These are phyloP conservation scores for Troilus luridus DNA, from an alignment of 2,888 invertebrate species.

Conservation along the genomic window DNA sequence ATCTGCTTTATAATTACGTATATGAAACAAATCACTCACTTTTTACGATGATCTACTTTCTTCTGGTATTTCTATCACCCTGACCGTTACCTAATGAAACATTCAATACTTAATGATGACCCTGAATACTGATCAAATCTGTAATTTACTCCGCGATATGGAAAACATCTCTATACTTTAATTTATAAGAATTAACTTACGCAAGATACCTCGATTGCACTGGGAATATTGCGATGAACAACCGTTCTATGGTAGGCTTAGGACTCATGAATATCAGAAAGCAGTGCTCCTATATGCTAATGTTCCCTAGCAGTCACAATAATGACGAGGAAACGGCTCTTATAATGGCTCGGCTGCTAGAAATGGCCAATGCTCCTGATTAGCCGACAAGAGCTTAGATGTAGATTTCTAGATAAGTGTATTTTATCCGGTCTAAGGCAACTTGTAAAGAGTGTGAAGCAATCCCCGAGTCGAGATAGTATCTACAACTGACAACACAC, in stretches of 20 bases:
- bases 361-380: neutral
- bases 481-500: neutral
- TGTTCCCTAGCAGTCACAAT: neutral
- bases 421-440: neutral
- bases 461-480: neutral
- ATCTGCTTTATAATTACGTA: neutral
- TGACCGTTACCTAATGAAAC: neutral
- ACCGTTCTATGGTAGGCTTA: neutral
- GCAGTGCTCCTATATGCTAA: neutral
- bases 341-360: neutral
- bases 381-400: neutral
- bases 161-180: neutral
- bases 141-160: neutral
- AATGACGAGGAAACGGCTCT: neutral
- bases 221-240: neutral
- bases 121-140: neutral
- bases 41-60: neutral
- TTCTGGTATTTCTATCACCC: neutral
- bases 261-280: slow-evolving; percentile 11
- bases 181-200: neutral
- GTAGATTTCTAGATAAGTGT: slow-evolving; percentile 8
- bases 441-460: neutral
- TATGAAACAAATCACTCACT: neutral
- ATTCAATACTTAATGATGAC: neutral
- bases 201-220: neutral